Evolutionary conservation across 2,888 invertebrate genomes (phyloP).

Genomic region (Lissonota sp.): DNA sequence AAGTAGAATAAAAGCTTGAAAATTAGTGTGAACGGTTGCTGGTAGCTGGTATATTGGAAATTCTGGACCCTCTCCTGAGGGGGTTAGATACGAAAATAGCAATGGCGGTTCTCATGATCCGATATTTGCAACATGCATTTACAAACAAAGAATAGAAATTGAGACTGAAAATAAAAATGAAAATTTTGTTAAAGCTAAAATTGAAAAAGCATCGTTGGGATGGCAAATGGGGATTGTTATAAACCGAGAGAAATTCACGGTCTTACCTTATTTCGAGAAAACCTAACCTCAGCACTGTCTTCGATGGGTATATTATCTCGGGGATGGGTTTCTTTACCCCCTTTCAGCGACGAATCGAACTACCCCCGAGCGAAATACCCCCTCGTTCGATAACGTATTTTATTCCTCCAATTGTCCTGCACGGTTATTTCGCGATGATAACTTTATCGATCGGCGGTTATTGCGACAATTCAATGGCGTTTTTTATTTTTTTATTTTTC

Average conservation of each 20-base stretch:
- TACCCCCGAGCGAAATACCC: slow-evolving; percentile 8
- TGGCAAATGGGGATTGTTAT: slow-evolving; percentile 13
- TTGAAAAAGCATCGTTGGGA: too few species aligned
- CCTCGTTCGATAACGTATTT: slow-evolving; percentile 9
- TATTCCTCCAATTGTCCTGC: neutral
- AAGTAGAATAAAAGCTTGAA: too few species aligned
- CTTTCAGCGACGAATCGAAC: neutral
- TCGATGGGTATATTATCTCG: slow-evolving; percentile 37
- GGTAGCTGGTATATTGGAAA: neutral
- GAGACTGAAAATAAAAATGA: neutral
- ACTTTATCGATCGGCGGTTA: slow-evolving; percentile 31
- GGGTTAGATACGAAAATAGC: slow-evolving; percentile 17
- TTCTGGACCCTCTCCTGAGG: too few species aligned
- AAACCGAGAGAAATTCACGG: slow-evolving; percentile 22
- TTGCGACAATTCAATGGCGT: slow-evolving; percentile 30
- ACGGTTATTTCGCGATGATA: slow-evolving; percentile 17
- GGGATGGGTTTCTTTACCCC: slow-evolving; percentile 17
- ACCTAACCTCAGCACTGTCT: slow-evolving; percentile 79
- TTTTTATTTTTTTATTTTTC: slow-evolving; percentile 18
- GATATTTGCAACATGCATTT: slow-evolving; percentile 5
- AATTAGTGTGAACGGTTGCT: neutral
- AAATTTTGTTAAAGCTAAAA: neutral
- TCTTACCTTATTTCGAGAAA: slow-evolving; percentile 69
- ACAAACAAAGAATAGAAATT: neutral
- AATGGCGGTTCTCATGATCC: slow-evolving; percentile 34